Conservation (phyloP, 2,888 invertebrate species). For the Ochropleura plecta region DNA sequence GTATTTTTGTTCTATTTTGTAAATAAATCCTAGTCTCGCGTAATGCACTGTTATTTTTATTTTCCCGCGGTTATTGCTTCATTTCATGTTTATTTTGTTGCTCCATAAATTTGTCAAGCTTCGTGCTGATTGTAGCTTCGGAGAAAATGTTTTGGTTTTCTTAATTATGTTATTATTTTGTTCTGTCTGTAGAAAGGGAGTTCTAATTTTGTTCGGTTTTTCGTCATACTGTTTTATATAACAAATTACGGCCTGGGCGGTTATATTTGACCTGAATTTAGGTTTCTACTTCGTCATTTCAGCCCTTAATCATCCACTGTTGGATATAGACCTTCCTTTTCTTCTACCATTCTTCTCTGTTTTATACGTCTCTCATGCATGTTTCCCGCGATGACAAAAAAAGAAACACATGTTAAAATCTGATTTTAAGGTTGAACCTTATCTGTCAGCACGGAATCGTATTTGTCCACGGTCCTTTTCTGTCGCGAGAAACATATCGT, state of each 20-base stretch:
- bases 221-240: conserved; percentile 8
- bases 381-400: too few species aligned
- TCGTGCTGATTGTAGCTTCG: conserved; percentile 7
- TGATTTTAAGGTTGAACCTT: not conserved
- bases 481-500: too few species aligned
- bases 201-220: conserved; percentile 15
- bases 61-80: conserved; percentile 33
- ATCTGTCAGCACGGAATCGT: not conserved
- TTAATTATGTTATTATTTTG: conserved; percentile 31
- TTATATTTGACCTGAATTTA: conserved; percentile 14
- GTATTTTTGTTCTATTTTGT: conserved; percentile 18
- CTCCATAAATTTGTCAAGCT: conserved; percentile 49
- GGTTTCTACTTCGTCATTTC: not conserved
- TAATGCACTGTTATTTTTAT: conserved; percentile 50
- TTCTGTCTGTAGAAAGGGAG: conserved; percentile 8
- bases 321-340: too few species aligned
- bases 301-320: too few species aligned
- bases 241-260: conserved; percentile 3
- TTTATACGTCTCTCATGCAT: too few species aligned
- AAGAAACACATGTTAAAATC: not conserved
- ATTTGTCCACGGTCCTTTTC: not conserved
- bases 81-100: conserved; percentile 48
- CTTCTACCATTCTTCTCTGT: too few species aligned
- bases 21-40: conserved; percentile 38
- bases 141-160: conserved; percentile 38